Conservation (phyloP, 2,797 vertebrate species). For the Apogon hyalosoma region DNA sequence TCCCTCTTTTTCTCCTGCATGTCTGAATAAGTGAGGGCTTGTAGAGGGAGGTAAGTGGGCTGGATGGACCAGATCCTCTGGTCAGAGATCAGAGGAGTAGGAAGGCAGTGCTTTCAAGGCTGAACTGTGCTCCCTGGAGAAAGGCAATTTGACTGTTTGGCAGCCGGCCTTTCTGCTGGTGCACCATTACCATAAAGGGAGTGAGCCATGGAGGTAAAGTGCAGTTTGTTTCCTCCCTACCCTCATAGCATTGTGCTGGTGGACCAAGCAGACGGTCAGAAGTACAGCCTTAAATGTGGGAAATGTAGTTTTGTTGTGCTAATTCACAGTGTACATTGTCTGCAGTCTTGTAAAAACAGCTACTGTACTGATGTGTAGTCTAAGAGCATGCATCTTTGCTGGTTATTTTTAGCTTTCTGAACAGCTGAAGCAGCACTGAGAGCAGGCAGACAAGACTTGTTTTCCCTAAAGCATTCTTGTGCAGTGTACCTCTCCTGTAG, state of each 20-base stretch:
- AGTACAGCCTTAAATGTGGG: constrained; percentile 13
- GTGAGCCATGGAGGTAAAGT: constrained; percentile 81
- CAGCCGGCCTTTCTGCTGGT: constrained; percentile 55
- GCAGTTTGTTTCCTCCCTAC: constrained; percentile 52
- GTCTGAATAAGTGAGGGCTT: constrained; percentile 56
- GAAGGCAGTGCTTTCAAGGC: constrained; percentile 45
- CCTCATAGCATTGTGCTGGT: constrained; percentile 12
- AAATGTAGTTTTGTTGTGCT: constrained; percentile 25
- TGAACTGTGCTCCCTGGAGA: constrained; percentile 42
- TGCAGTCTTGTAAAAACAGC: constrained; percentile 27
- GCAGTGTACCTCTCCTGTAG: constrained; percentile 16
- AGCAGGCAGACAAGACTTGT: constrained; percentile 30
- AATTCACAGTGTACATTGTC: constrained; percentile 22
- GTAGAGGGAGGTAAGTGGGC: constrained; percentile 31
- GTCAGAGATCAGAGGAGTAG: constrained; percentile 38
- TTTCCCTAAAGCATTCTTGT: constrained; percentile 48
- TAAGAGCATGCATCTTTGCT: constrained; percentile 26
- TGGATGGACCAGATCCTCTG: constrained; percentile 46
- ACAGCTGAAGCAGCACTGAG: constrained; percentile 70
- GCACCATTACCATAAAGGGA: constrained; percentile 63
- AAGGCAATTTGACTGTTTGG: constrained; percentile 36
- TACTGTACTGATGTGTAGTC: constrained; percentile 20
- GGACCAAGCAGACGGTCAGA: constrained; percentile 11
- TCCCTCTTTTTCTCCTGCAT: constrained; percentile 44
- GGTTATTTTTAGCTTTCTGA: constrained; percentile 75